phyloP scores from a whole-genome alignment of 2,113 vertebrate species.

The Piprites chloris region DNA sequence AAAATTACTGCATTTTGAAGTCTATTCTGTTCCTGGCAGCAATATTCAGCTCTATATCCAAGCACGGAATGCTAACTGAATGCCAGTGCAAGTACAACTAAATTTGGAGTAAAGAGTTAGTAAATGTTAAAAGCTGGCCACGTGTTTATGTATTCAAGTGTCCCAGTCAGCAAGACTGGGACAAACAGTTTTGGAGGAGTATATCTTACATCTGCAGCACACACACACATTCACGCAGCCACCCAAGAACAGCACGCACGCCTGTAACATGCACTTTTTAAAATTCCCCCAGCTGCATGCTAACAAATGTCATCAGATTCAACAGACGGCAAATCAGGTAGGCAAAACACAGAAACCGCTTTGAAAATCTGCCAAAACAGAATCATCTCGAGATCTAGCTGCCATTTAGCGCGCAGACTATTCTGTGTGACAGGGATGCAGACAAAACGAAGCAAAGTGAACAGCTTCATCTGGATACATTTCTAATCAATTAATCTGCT shows the following conservation, averaged over 20 bases:
- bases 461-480: neutral
- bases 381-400: constrained; percentile 58
- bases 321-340: constrained; percentile 66
- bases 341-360: constrained; percentile 57
- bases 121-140: neutral
- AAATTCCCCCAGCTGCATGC: constrained; percentile 17
- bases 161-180: constrained; percentile 14
- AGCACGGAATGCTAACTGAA: neutral
- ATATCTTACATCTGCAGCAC: neutral
- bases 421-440: constrained; percentile 48
- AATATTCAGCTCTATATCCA: neutral
- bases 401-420: constrained; percentile 32
- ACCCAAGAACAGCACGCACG: constrained; percentile 9
- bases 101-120: constrained; percentile 6
- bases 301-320: constrained; percentile 65
- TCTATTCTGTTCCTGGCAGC: neutral
- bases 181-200: neutral
- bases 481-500: neutral
- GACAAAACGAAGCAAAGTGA: constrained; percentile 1
- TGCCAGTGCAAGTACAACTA: neutral
- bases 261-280: constrained; percentile 6
- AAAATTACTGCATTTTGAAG: neutral
- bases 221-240: neutral
- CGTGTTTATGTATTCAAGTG: neutral
- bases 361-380: constrained; percentile 68